Evolutionary conservation across 2,888 invertebrate genomes (phyloP), one percentile per base, ranked within the genome.

Genomic region (Dilophus febrilis): DNA sequence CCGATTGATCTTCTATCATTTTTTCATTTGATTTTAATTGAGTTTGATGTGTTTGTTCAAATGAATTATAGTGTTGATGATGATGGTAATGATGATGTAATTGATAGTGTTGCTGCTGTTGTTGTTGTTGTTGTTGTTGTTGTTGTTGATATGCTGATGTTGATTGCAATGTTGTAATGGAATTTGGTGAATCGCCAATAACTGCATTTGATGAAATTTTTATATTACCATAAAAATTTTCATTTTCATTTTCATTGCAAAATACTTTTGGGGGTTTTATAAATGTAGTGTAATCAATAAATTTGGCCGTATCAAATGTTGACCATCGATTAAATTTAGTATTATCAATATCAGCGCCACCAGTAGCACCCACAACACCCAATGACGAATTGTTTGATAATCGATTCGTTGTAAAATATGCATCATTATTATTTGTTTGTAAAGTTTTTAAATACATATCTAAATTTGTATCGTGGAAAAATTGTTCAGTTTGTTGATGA

Each of bases 371-470:
- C 13, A 33, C 16, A 14, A 16, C 33, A 11, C 11, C 11, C 16
- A 33, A 33, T 14, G 11, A 16, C 16, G 33, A 33, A 14, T 33
- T 17, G 14, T 8, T n/a, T 5, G 16, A 7, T 17, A 12, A 34
- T 53, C 43, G 2, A 47, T 48, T n/a, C n/a, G 3, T 45, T 42
- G 57, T 56, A 47, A 64, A 30, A 40, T 56, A 48, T n/a, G 65
- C 55, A 44, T 67, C 68, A 40, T n/a, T n/a, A n/a, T n/a, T n/a
- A n/a, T 64, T 65, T 2, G 70, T 65, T 51, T 73, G 73, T 44
- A 80, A 60, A 46, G 77, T 72, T 49, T 74, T 71, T 35, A 81
- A 63, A 55, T 77, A 80, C 45, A 68, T 70, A 55, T 80, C 78
- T 37, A 80, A 61, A 52, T n/a, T n/a, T n/a, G n/a, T n/a, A n/a